Base-by-base conservation (phyloP, 2,113 vertebrate species). In the Pleuronectes platessa region DNA sequence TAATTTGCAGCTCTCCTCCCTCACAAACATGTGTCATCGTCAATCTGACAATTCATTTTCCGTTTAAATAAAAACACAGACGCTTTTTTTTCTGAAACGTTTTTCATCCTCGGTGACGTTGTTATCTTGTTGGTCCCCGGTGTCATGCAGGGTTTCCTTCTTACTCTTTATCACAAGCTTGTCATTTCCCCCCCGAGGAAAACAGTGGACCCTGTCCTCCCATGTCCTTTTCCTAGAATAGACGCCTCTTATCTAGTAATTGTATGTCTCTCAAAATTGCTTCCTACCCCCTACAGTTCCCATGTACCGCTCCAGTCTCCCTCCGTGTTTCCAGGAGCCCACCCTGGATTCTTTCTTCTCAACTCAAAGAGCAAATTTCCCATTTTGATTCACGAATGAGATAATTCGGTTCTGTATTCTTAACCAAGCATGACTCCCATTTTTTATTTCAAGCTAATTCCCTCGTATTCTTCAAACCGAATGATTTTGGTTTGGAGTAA, bases 241-340 rank as follows among this genome's bases (percentile, higher is more conserved):
- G 76, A 86, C 63, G 17, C 62, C 47, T 61, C 86, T 92, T 93
- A 92, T 92, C 90, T 88, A 9, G 53, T 84, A 88, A 89, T 84
- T 86, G 85, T 78, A 66, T 54, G 61, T 61, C 76, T 70, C 68
- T 82, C 73, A 81, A 49, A 84, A 86, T 81, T 82, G 75, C 86
- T 89, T 90, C 89, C 87, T 54, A n/a, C 21, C 62, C 21, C 65
- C 58, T 55, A 56, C 62, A 18, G 82, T 89, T 89, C 85, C 85
- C 89, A 89, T 65, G 71, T 18, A 73, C 18, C 64, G 23, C 77
- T 79, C 61, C 27, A 27, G 27, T 79, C 71, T 63, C 49, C n/a
- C 26, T 60, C 56, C 21, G 68, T 59, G 42, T 65, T 82, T 79
- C 49, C 23, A 1, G 59, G 42, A 60, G 56, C 13, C 35, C 67